Base-by-base conservation (phyloP, 2,797 vertebrate genomes). In the Artibeus lituratus region DNA sequence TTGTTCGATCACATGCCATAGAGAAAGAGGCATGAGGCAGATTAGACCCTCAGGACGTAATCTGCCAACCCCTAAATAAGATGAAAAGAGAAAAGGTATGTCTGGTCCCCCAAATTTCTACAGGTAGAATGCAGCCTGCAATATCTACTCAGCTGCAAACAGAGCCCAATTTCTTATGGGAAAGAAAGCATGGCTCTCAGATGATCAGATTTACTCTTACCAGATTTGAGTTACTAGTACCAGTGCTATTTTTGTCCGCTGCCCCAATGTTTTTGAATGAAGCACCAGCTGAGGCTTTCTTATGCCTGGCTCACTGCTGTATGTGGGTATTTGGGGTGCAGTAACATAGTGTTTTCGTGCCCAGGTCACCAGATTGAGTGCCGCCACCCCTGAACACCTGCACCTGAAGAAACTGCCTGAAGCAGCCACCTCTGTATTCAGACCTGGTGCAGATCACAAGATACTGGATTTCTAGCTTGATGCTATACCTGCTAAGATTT, bases 291-390 rank as follows among this genome's bases (percentile, higher is more conserved):
- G n/a, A 69, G 10, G 37, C 39, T 57, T 74, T 39, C 83, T 15
- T 37, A 0, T 49, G n/a, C 44, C 47, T 37, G 21, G 32, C 39
- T 77, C 42, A 10, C 42, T 10, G 29, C 2, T 42, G 35, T 7
- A 29, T 7, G 19, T 35, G 16, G 18, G 22, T 1, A 6, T 4
- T 26, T 4, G 26, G 7, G 76, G 14, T 1, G 2, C 21, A 15
- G 16, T 51, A 77, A 53, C 16, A 10, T 35, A 15, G 10, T 5
- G 49, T 47, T 80, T 76, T 51, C 7, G 26, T 10, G 39, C 7
- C 77, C 49, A 4, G 35, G 57, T 26, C n/a, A 4, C 67, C 69
- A 91, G 55, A 55, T 10, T 0, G 7, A 74, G 22, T 16, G 10
- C 39, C 16, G 21, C 39, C 51, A 47, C 9, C n/a, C 47, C 22